Evolutionary conservation across 2,888 invertebrate species (phyloP).

Genomic region (Troides aeacus): DNA sequence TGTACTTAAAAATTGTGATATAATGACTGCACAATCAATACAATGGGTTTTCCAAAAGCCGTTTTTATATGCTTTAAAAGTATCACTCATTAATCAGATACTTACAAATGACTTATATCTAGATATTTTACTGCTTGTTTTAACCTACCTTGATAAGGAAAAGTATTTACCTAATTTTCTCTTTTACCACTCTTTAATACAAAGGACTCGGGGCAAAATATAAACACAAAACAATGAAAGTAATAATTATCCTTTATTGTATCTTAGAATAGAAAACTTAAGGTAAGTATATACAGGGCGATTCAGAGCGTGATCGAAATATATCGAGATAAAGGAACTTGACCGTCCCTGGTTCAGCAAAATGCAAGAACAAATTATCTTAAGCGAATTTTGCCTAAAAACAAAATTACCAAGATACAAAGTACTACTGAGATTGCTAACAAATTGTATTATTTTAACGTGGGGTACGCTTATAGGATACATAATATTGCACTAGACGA

Average conservation of each 20-base stretch:
- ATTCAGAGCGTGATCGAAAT: conserved; percentile 11
- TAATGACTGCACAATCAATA: no score
- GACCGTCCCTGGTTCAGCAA: conserved; percentile 3
- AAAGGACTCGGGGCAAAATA: neutral
- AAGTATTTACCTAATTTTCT: no score
- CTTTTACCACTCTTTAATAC: no score
- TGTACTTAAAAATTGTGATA: no score
- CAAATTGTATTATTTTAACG: conserved; percentile 30
- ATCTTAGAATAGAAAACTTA: conserved; percentile 11
- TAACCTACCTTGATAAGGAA: no score
- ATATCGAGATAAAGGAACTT: neutral
- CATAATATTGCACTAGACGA: conserved; percentile 75
- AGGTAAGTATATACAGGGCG: conserved; percentile 22
- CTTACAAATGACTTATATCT: no score
- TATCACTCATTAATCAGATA: no score
- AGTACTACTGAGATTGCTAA: conserved; percentile 33
- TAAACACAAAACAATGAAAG: neutral
- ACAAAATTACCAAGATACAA: conserved; percentile 76
- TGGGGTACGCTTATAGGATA: conserved; percentile 41
- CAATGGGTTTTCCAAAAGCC: no score
- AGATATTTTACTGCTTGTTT: no score
- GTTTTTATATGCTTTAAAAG: no score
- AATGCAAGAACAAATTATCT: conserved; percentile 49
- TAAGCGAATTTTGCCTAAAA: conserved; percentile 72
- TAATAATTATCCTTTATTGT: conserved; percentile 18